Evolutionary conservation across 2,888 invertebrate species (phyloP).

Genomic region (Macrosiphum euphorbiae): DNA sequence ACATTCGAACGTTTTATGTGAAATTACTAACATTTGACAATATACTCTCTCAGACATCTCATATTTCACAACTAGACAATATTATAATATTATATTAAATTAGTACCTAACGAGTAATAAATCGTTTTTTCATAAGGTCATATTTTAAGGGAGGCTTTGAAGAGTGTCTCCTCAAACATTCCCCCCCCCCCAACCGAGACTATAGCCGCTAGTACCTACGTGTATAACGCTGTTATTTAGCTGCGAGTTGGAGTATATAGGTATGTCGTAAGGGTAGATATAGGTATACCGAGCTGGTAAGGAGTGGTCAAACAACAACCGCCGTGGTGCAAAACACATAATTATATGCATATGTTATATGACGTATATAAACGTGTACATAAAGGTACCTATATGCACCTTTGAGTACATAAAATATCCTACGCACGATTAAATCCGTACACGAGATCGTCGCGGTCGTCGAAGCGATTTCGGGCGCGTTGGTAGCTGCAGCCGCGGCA

Average conservation of each 20-base stretch:
- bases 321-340: not conserved
- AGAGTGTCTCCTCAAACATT: too few relatives aligned
- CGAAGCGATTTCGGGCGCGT: not conserved
- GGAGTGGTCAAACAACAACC: not conserved
- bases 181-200: too few relatives aligned
- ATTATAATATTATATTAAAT: too few relatives aligned
- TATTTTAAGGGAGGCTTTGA: too few relatives aligned
- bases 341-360: not conserved
- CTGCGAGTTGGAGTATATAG: not conserved
- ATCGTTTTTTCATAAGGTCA: too few relatives aligned
- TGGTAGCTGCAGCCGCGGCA: not conserved
- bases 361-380: not conserved
- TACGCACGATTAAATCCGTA: slow-evolving; percentile 24
- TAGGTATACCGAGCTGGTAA: not conserved
- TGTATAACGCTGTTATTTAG: not conserved
- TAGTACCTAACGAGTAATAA: too few relatives aligned
- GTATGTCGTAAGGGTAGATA: not conserved
- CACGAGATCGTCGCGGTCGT: not conserved
- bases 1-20: too few relatives aligned
- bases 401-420: not conserved
- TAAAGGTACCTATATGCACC: not conserved
- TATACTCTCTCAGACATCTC: too few relatives aligned
- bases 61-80: too few relatives aligned
- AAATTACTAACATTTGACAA: too few relatives aligned
- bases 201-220: too few relatives aligned